Evolutionary conservation across 2,113 vertebrate genomes (phyloP), one percentile per base, ranked within the genome.

Genomic region (Dendrocopos noguchii): DNA sequence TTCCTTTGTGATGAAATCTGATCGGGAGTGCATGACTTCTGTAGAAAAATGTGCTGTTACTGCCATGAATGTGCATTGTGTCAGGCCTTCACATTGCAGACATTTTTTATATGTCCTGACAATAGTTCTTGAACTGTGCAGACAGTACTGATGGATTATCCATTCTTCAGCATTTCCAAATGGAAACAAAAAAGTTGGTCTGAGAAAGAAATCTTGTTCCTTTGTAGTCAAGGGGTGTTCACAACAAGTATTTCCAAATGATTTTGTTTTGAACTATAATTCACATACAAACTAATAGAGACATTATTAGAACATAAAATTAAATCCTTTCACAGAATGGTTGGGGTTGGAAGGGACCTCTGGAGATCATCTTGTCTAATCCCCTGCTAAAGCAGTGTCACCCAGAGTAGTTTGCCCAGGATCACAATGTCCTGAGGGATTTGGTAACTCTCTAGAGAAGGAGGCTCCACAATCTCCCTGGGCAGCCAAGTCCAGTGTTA

Each of bases 21-120:
- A 96, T 91, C 82, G 84, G 88, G 91, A 96, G 83, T 88, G 90
- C 87, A 94, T 87, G 87, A 92, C 34, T 94, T 95, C 79, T 90
- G 82, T 55, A 84, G 72, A 80, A 96, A 94, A 95, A 94, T 87
- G 76, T 10, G 17, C 70, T 88, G 65, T 95, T 95, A 93, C 91
- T 95, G 94, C 88, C 91, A 93, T 95, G 87, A 94, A 96, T 96
- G 84, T 96, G 81, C 90, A 96, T 95, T 94, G 91, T 96, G 93
- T 95, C 93, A 91, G 70, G 82, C 65, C 73, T 90, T 95, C 87
- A 81, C 53, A 92, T 94, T 92, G 78, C 53, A 91, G 94, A 34
- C 91, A 74, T 90, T 88, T 92, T 96, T 95, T 92, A 79, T 87
- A 67, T 53, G 12, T 92, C 73, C 72, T 94, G 94, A 95, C 94